These are phyloP conservation scores for Neopelma chrysocephalum DNA, from an alignment of 2,797 vertebrate genomes.

Conservation along the genomic window DNA sequence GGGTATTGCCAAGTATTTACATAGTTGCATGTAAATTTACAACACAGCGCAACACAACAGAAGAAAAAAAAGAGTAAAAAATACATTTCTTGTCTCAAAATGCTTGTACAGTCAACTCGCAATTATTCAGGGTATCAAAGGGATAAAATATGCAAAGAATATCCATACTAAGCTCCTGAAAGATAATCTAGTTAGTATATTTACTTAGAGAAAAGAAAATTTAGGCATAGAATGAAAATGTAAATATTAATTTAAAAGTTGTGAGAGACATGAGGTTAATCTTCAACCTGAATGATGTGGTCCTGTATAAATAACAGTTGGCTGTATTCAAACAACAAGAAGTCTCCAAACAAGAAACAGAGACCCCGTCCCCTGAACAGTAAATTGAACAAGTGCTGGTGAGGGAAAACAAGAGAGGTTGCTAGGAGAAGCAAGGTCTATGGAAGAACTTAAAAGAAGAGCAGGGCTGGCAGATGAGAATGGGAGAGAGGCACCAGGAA, in stretches of 20 bases:
- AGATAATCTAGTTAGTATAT: slow-evolving; percentile 1
- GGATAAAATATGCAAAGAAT: slow-evolving; percentile 13
- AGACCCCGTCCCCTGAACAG: neutral
- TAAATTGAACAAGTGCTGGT: slow-evolving; percentile 9
- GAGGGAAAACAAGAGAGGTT: slow-evolving; percentile 40
- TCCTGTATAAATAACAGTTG: slow-evolving; percentile 15
- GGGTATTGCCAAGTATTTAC: neutral
- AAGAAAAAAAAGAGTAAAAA: neutral
- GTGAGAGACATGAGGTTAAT: slow-evolving; percentile 36
- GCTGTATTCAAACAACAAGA: slow-evolving; percentile 36
- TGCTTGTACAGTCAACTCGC: neutral
- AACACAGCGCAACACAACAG: neutral
- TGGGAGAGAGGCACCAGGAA: slow-evolving; percentile 6
- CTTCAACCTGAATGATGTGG: slow-evolving; percentile 36
- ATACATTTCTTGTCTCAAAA: neutral
- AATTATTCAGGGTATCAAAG: neutral
- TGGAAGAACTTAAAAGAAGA: slow-evolving; percentile 52
- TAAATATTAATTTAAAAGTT: slow-evolving; percentile 47
- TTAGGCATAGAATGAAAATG: neutral
- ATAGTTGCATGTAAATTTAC: neutral
- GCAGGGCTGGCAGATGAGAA: slow-evolving; percentile 34
- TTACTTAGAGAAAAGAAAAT: slow-evolving; percentile 15
- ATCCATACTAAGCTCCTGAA: neutral
- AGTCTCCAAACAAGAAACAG: slow-evolving; percentile 7
- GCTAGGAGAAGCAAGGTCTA: slow-evolving; percentile 43